Conservation (phyloP, 1,140 invertebrate genomes). For the Saccostrea glomerata region DNA sequence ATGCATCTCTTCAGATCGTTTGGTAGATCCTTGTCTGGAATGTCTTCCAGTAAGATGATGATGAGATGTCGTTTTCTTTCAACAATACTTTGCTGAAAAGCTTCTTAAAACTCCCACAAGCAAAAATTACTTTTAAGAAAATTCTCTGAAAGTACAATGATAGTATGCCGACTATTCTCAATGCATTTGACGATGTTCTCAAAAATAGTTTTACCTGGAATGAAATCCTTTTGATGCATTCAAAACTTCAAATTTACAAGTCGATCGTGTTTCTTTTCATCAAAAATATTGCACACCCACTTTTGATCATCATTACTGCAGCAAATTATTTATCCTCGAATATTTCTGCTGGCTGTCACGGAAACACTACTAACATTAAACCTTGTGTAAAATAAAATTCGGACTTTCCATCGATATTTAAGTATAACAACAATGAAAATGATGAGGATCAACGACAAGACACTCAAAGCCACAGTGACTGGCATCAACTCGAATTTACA, state of each 20-base stretch:
- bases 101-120: slow-evolving; percentile 87
- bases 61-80: slow-evolving; percentile 70
- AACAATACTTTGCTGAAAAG: slow-evolving; percentile 73
- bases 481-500: slow-evolving; percentile 44
- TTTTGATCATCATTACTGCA: slow-evolving; percentile 62
- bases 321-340: slow-evolving; percentile 62
- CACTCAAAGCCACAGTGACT: slow-evolving; percentile 57
- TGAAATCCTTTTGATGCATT: slow-evolving; percentile 73
- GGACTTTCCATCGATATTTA: slow-evolving; percentile 66
- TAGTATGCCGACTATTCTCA: slow-evolving; percentile 92
- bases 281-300: slow-evolving; percentile 59
- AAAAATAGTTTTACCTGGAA: slow-evolving; percentile 81
- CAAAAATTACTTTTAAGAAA: slow-evolving; percentile 84
- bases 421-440: slow-evolving; percentile 56
- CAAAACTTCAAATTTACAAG: slow-evolving; percentile 65
- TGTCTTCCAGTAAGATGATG: slow-evolving; percentile 69
- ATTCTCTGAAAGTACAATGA: slow-evolving; percentile 94
- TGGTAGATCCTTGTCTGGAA: slow-evolving; percentile 85
- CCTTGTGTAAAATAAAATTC: slow-evolving; percentile 69
- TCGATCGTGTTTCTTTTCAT: slow-evolving; percentile 26
- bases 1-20: slow-evolving; percentile 94
- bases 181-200: slow-evolving; percentile 95
- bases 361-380: slow-evolving; percentile 67
- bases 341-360: slow-evolving; percentile 60
- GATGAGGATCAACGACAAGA: slow-evolving; percentile 55